Evolutionary conservation across 1,140 invertebrate genomes (phyloP).

Genomic region (Drosophila auraria): DNA sequence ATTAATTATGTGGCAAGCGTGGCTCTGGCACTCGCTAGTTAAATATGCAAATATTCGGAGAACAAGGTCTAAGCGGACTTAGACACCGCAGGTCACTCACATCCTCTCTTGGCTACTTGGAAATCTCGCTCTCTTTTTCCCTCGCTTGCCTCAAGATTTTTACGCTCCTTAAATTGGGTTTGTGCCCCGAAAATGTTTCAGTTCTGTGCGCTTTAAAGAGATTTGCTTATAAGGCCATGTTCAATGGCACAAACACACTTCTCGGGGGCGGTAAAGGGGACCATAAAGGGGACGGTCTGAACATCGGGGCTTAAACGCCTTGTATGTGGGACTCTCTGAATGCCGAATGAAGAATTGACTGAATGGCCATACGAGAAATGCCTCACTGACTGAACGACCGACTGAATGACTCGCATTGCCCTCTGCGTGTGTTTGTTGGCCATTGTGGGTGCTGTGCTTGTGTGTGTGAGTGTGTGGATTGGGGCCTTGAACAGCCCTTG

Average conservation of each 20-base stretch:
- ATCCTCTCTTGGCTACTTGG: constrained; percentile 10
- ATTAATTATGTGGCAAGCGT: constrained; percentile 78
- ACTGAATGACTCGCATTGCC: constrained; percentile 53
- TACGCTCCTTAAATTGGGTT: constrained; percentile 6
- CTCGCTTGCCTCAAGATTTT: background rate
- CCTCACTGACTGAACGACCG: constrained; percentile 43
- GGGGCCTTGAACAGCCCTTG: constrained; percentile 33
- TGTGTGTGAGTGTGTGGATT: constrained; percentile 10
- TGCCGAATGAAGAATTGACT: constrained; percentile 61
- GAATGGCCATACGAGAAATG: constrained; percentile 51
- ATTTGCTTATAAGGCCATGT: constrained; percentile 55
- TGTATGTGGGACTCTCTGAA: constrained; percentile 45
- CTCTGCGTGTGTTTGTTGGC: constrained; percentile 42
- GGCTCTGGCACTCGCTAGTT: constrained; percentile 66
- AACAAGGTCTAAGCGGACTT: constrained; percentile 31
- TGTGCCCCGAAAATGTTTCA: background rate
- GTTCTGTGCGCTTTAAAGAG: constrained; percentile 30
- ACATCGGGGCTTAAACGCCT: constrained; percentile 23
- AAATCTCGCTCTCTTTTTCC: constrained; percentile 13
- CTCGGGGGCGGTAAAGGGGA: background rate
- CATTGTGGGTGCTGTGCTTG: constrained; percentile 44
- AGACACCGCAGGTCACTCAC: constrained; percentile 41
- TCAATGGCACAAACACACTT: constrained; percentile 52
- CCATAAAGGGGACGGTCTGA: constrained; percentile 8
- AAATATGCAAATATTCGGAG: constrained; percentile 76